A percentile compares a stretch with the other conserved stretches of the same genome.
These are phyloP conservation scores for Osmoderma eremita DNA, from an alignment of 2,888 invertebrate genomes.

Conservation along the genomic window DNA sequence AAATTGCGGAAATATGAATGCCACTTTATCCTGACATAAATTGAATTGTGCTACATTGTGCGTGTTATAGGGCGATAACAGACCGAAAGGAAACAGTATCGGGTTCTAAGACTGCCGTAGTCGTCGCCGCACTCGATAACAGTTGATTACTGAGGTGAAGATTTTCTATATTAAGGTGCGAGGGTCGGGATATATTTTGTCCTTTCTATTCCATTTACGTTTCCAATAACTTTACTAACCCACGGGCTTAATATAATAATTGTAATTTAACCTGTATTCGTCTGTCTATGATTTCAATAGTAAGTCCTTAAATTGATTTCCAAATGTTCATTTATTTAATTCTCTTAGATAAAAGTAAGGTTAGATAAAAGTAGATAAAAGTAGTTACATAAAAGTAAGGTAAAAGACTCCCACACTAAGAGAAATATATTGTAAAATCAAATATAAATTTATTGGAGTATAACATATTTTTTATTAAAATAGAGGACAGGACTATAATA, in stretches of 20 bases:
- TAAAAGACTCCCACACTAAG: too few relatives aligned
- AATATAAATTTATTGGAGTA: too few relatives aligned
- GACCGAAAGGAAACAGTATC: conserved; percentile 46
- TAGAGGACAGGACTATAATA: too few relatives aligned
- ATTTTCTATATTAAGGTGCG: conserved; percentile 29
- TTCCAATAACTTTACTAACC: conserved; percentile 1
- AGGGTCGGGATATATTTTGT: conserved; percentile 20
- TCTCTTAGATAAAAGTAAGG: too few relatives aligned
- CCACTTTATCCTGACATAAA: conserved; percentile 43
- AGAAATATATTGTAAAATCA: too few relatives aligned
- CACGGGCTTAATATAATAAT: background rate
- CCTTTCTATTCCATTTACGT: conserved; percentile 17
- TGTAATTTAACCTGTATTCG: too few relatives aligned
- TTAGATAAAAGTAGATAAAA: too few relatives aligned
- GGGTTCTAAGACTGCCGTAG: conserved; percentile 27
- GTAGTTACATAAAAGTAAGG: too few relatives aligned
- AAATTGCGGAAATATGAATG: conserved; percentile 42
- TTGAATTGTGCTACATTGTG: conserved; percentile 43
- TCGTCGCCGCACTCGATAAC: conserved; percentile 17
- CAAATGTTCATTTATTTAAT: too few relatives aligned
- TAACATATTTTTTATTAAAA: too few relatives aligned
- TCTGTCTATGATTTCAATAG: too few relatives aligned
- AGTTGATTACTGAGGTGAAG: conserved; percentile 27
- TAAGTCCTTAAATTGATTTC: too few relatives aligned
- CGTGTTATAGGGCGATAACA: conserved; percentile 42